Base-by-base conservation (phyloP, 2,113 vertebrate genomes). In the Rhabdomys dilectus region DNA sequence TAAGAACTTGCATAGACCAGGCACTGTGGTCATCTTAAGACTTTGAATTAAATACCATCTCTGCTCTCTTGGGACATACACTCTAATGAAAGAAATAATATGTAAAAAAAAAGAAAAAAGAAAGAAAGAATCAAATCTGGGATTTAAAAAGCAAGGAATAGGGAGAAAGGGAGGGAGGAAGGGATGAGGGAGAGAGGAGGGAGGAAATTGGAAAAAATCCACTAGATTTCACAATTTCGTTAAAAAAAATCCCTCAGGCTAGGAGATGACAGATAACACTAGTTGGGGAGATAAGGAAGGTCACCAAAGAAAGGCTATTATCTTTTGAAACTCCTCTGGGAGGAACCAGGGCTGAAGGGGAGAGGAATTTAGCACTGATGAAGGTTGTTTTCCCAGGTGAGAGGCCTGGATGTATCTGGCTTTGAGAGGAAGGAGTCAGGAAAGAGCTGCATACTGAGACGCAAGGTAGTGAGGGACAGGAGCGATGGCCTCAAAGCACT, bases 31-130 rank as follows among this genome's bases (percentile, higher is more conserved):
- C 77, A 93, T 91, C 36, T 88, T 88, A 85, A 89, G 10, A 22
- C 73, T 97, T 97, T 75, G 73, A 92, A 73, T 92, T 92, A 94
- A 97, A 92, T 58, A 72, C 53, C 72, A 72, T 82, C 76, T 66
- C 68, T 72, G 88, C 51, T 29, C 42, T 87, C 34, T 34, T 0
- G 42, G 73, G 64, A 88, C 39, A 60, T 45, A 76, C 7, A 78
- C 48, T 92, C 64, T 86, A 16, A 5, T 9, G 6, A 95, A 90
- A 56, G 72, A 94, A 36, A 66, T 72, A 94, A 76, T 8, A 24
- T 10, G 29, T 0, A 42, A 24, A 42, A 24, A 10, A 26, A 1
- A 19, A 29, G 80, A 86, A 16, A 31, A 72, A 87, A 64, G 26
- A 26, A 64, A 9, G 24, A 64, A 64, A 64, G 26, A 78, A 89